Evolutionary conservation across 2,113 vertebrate genomes (phyloP).

Genomic region (Aplodontia rufa): DNA sequence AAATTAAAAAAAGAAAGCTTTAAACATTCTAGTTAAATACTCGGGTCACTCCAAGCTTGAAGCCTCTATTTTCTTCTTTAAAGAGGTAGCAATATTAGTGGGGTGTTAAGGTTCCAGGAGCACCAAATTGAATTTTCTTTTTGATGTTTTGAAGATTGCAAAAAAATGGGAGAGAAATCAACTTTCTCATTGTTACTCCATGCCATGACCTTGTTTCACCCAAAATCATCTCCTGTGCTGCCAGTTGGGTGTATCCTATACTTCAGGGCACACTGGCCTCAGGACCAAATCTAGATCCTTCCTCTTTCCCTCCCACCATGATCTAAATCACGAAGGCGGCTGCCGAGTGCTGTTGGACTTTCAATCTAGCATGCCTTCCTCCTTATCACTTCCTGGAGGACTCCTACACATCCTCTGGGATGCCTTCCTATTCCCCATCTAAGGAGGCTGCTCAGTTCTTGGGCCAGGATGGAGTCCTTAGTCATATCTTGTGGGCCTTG

Average conservation of each 20-base stretch:
- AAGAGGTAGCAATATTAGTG: neutral
- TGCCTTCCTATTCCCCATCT: neutral
- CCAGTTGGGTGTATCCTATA: neutral
- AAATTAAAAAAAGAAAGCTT: neutral
- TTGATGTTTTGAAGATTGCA: neutral
- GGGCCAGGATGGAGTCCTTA: neutral
- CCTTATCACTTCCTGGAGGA: neutral
- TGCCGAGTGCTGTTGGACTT: neutral
- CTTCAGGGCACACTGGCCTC: neutral
- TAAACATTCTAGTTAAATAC: neutral
- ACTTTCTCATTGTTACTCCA: neutral
- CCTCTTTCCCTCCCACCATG: neutral
- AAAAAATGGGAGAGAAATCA: neutral
- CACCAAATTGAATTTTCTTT: slow-evolving; percentile 8
- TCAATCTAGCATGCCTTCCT: neutral
- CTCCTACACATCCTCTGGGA: neutral
- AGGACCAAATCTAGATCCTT: neutral
- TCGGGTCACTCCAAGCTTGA: neutral
- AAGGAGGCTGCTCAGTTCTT: neutral
- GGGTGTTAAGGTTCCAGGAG: neutral
- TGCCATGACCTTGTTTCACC: neutral
- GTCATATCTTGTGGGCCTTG: neutral
- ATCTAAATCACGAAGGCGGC: neutral
- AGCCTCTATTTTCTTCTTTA: neutral
- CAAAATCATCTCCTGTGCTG: neutral